Evolutionary conservation across 2,888 invertebrate species (phyloP), one percentile per base, ranked within the genome.

Genomic region (Coleophora flavipennella): DNA sequence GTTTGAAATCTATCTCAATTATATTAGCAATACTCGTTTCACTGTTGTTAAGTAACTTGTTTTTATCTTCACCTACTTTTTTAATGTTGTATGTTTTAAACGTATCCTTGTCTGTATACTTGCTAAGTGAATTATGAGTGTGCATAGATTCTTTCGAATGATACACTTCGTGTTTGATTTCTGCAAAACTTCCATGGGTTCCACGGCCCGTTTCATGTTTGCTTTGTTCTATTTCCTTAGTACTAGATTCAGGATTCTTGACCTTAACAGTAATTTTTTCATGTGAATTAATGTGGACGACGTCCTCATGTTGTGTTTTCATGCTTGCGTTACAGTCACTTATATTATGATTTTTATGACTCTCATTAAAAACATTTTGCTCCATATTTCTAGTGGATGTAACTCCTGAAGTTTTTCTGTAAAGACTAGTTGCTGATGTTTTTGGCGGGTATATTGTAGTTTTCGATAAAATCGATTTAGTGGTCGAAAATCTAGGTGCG

Each of bases 1-100:
- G 43, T 41, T 69, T 72, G 29, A 80, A 67, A 44, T 70, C 62
- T 31, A 81, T 76, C 59, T 79, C 78, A 35, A 79, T 60, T 29
- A 67, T 50, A 50, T 76, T 74, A 8, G 61, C 48, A 27, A 66
- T 37, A 46, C 69, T 76, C 2, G 45, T 45, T 9, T 62, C 56
- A 38, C 64, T 69, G 46, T 48, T 60, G 1, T 39, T 42, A 33
- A 62, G 49, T 2, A 39, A 40, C 2, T 50, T 38, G 12, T 58
- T 20, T 4, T 20, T 20, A 4, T 20, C 45, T 37, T 49, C 40
- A 4, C 44, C 40, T 2, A 42, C 48, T 37, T 56, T 51, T 13
- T 58, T 45, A 29, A 45, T 36, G 27, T 20, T 41, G 26, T 20
- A 55, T 47, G 7, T 61, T 60, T 13, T 54, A 49, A 3, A 50